Evolutionary conservation across 2,888 invertebrate genomes (phyloP), one percentile per base, ranked within the genome.

Genomic region (Polyommatus icarus): DNA sequence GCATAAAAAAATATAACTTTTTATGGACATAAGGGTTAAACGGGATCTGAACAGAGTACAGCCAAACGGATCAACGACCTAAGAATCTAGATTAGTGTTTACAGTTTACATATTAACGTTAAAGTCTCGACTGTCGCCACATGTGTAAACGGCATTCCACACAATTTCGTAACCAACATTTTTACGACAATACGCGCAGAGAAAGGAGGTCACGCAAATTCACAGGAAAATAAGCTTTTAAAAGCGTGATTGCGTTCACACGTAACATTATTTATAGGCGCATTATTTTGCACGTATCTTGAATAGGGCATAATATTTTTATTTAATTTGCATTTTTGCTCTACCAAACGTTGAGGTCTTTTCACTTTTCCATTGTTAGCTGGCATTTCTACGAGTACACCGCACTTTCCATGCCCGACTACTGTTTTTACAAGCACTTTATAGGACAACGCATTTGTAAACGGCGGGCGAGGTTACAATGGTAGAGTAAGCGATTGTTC

Each of bases 401-500:
- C 4, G 59, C 24, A 24, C 24, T 67, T 67, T 67, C 24, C 4
- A 67, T 5, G 4, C 12, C 29, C 4, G 24, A 67, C 67, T 1
- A 29, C 3, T 0, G 6, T 29, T 29, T 29, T 67, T 67, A 15
- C 61, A 8, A 61, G 61, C 12, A 24, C 5, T 67, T 67, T 67
- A 67, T 67, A 32, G 67, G 67, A 67, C 59, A 20, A 59, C 12
- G 61, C 6, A 29, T 32, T 67, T 15, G 29, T 67, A 18, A 29
- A 67, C 67, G 15, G 10, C 29, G 67, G 29, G 5, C 29, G 4
- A 61, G 61, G 29, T 18, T 15, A 67, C 67, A 29, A 32, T 61
- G 15, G 61, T 67, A 67, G 67, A 67, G 67, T 67, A 15, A 67
- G 67, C 29, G 67, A 67, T 67, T 67, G 67, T 67, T 67, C 67